phyloP scores from a whole-genome alignment of 2,797 vertebrate genomes.

The Leptodactylus fallax region DNA sequence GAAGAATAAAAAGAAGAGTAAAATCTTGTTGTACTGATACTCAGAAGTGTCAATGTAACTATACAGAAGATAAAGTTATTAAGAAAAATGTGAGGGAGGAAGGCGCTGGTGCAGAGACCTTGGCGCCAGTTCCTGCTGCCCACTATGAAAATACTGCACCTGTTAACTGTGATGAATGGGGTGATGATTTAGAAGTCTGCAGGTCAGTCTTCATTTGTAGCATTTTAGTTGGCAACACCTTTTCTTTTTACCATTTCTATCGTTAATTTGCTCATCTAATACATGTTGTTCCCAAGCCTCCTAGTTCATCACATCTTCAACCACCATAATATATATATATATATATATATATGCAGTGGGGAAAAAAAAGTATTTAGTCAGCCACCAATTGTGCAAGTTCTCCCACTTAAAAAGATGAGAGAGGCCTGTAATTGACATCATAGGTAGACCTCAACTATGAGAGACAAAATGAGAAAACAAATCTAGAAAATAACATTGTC shows the following conservation, averaged over 20 bases:
- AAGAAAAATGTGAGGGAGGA: constrained; percentile 77
- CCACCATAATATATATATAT: not conserved
- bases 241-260: not conserved
- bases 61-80: constrained; percentile 71
- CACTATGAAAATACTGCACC: constrained; percentile 63
- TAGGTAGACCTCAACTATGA: too few species aligned
- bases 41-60: constrained; percentile 66
- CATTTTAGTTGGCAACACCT: not conserved
- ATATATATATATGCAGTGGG: not conserved
- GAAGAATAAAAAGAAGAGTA: constrained; percentile 65
- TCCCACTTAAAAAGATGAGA: too few species aligned
- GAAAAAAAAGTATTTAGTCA: too few species aligned
- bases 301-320: not conserved
- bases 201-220: constrained; percentile 82
- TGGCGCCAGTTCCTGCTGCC: constrained; percentile 68
- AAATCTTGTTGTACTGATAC: constrained; percentile 60
- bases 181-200: constrained; percentile 89
- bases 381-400: too few species aligned
- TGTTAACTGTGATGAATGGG: constrained; percentile 72
- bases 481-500: too few species aligned
- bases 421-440: too few species aligned
- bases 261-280: not conserved
- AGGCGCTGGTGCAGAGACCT: constrained; percentile 74
- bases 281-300: not conserved
- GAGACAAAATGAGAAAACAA: too few species aligned